Evolutionary conservation across 2,113 vertebrate species (phyloP), one percentile per base, ranked within the genome.

Genomic region (Lutjanus erythropterus): DNA sequence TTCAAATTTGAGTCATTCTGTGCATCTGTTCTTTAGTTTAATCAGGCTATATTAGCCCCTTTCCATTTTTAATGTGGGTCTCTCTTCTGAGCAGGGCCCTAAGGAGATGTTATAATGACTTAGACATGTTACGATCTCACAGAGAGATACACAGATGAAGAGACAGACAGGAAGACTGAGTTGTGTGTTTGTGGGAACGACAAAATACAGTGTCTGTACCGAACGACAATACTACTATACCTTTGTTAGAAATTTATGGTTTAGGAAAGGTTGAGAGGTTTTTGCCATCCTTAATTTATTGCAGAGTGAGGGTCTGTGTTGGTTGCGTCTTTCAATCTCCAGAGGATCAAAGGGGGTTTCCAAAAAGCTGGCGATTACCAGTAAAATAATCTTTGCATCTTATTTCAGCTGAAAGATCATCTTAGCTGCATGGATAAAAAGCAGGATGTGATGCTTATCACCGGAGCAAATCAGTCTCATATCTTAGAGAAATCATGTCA

Each of bases 341-440:
- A 56, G 53, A 27, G 18, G 49, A 55, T 75, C 25, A 83, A 55
- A 58, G 8, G 37, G 50, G 44, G 41, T 52, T 73, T 75, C 12
- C 37, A 65, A 66, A 72, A 83, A 49, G 62, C 58, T 66, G 35
- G 14, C 0, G 27, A 86, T 78, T 59, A 79, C 10, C 23, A 37
- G 49, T 35, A n/a, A 72, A 75, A 72, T 61, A 47, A 83, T 78
- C 77, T 66, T 55, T 71, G 62, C 31, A n/a, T 66, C 33, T 42
- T 42, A 37, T 53, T 7, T 29, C 18, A 3, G 59, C 21, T 0
- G 2, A 71, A 56, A 23, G 23, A 56, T 64, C n/a, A 56, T 76
- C 42, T 52, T 7, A 49, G 52, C 31, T 76, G 23, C 58, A 56
- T 44, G 59, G 52, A 52, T 60, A 27, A n/a, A 14, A 75, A 58